Base-by-base conservation (phyloP, 2,888 invertebrate species). In the Dryomyza anilis region DNA sequence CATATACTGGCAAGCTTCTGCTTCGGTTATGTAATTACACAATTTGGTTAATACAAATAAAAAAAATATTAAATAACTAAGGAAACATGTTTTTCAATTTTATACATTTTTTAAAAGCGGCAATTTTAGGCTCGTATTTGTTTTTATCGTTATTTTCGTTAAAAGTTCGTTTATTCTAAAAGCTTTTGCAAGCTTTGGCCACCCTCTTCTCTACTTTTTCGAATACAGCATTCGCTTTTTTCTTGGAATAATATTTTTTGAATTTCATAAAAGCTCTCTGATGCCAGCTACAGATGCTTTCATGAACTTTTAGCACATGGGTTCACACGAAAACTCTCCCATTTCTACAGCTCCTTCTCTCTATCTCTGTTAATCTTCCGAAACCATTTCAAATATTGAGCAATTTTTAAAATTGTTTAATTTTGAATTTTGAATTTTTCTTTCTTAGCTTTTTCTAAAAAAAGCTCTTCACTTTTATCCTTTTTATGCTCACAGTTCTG, bases 371-470 rank as follows among this genome's bases (percentile, higher is more conserved):
- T 21, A 55, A 2, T 14, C 1, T 2, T 25, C 23, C 14, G 27
- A 50, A 39, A 39, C n/a, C 43, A 2, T 43, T 30, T 30, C 19
- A 12, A 65, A 57, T 56, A 60, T 65, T 61, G 46, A 36, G 55
- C 52, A 60, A 27, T 60, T 43, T 33, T 33, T 33, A 75, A 75
- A 75, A 76, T 73, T 67, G 75, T 72, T 68, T 70, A 76, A 77
- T 75, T 76, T 76, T 75, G 69, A 70, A 64, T 56, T 65, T 76
- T 69, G 69, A 76, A 76, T 74, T 74, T 76, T 71, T 58, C 58
- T 33, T 36, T 52, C 21, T 45, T 58, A 27, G 19, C 45, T 33
- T 16, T 2, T 25, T 14, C 14, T 25, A 36, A 7, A n/a, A n/a
- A n/a, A n/a, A 21, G 25, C 39, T 52, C 25, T 39, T 23, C 39